Base-by-base conservation (phyloP, 2,113 vertebrate species). In the Talpa occidentalis region DNA sequence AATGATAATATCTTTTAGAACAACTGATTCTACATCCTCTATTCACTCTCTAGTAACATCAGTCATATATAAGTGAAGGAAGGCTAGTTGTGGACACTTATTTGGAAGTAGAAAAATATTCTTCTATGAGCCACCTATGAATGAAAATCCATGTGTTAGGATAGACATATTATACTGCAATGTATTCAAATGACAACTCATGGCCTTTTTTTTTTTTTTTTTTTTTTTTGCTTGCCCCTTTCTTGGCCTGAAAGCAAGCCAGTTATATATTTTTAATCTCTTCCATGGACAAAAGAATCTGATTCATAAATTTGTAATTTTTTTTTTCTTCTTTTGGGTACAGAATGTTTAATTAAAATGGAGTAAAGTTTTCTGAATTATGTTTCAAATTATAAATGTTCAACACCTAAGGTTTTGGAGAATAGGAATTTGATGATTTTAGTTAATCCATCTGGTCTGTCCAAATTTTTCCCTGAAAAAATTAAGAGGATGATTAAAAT, bases 231-330 rank as follows among this genome's bases (percentile, higher is more conserved):
- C 17, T 88, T 83, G 35, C 42, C 3, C 17, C 73, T 94, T 79
- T 73, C 56, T 67, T 67, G 47, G 30, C 2, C 42, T 73, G 52
- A 88, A 77, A 72, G 7, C 4, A 76, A 79, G 2, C 44, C 5
- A 56, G 54, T 56, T 56, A 22, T 22, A 56, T 56, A 66, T 90
- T 85, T 95, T 92, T 64, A 74, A 78, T 24, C 21, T 95, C 21
- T 35, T 42, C 19, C 76, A 3, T 49, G 28, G 9, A 52, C 15
- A 62, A 6, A 73, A 94, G 67, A 72, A 37, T 62, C 30, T 80
- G 8, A 84, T 60, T 26, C 76, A 84, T 5, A 93, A 76, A 83
- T 47, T 82, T 77, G 6, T 21, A 76, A 60, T 37, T 35, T 67
- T 78, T 81, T 78, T 81, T 88, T 0, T 60, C 26, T 80, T 88